A percentile compares a stretch with the other conserved stretches of the same genome.
phyloP scores from a whole-genome alignment of 2,797 vertebrate species.

The Anguilla marmorata region DNA sequence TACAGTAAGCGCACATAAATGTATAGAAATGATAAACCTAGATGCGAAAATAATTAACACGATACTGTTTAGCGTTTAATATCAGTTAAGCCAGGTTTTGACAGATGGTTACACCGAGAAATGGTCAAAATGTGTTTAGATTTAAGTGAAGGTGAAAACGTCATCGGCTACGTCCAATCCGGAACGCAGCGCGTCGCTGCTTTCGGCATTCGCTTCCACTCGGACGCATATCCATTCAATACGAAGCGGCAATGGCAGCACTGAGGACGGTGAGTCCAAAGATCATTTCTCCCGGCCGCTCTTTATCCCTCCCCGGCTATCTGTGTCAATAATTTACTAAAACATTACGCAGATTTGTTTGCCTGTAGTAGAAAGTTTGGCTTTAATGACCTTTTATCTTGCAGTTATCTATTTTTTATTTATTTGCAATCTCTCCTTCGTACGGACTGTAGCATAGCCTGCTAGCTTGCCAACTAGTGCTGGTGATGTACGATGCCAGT shows the following conservation, averaged over 20 bases:
- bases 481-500: background rate
- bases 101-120: background rate
- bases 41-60: background rate
- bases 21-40: background rate
- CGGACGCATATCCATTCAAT: conserved; percentile 44
- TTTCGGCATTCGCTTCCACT: conserved; percentile 45
- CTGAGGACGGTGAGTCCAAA: conserved; percentile 71
- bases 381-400: background rate
- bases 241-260: conserved; percentile 69
- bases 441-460: background rate
- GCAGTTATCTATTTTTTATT: background rate
- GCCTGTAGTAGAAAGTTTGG: background rate
- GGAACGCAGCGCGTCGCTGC: conserved; percentile 58
- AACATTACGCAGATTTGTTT: background rate
- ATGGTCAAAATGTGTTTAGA: background rate
- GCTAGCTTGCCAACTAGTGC: background rate
- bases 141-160: background rate
- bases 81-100: background rate
- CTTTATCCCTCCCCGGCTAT: background rate
- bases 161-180: conserved; percentile 35
- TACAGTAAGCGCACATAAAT: background rate
- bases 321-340: conserved; percentile 58
- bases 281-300: conserved; percentile 32
- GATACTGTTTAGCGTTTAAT: background rate
- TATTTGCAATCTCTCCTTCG: background rate